Evolutionary conservation across 2,888 invertebrate genomes (phyloP), one percentile per base, ranked within the genome.

Genomic region (Drosophila macrothrix): DNA sequence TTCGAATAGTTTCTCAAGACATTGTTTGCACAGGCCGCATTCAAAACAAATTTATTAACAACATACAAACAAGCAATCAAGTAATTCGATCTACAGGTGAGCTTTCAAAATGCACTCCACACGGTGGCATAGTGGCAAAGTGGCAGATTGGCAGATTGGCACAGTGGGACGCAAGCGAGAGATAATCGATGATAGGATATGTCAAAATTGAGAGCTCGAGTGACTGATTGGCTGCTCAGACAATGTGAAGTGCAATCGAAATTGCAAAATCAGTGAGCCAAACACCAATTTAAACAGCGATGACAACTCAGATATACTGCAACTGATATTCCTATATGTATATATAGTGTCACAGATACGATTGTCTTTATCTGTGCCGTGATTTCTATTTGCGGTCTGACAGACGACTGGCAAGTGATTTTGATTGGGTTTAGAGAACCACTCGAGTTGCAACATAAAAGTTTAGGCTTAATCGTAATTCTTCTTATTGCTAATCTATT

Each of bases 1-100:
- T 82, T 84, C 25, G 35, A 89, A 89, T 84, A 59, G 52, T 74
- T 88, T 31, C 43, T 28, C 16, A 53, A 52, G 50, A 39, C 46
- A 29, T 61, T 85, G 70, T 84, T 84, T 87, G 67, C 79, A 59
- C 89, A 82, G 89, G 61, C 79, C 67, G 89, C 76, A 54, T 58
- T 64, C 29, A 29, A 58, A 31, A 58, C 58, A 58, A 58, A 39
- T 39, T 39, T 56, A 56, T 56, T 29, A 19, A 41, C 14, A 43
- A 31, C 37, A 58, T 39, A 16, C 39, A n/a, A 46, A 78, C 67
- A 37, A 54, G 52, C 43, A 55, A 72, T 61, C 46, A 56, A 59
- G 78, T 77, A 81, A 78, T 58, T 43, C 50, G 68, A 78, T 81
- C 65, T 77, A 43, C 78, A 78, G 81, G 78, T 78, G 78, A 78